Evolutionary conservation across 2,113 vertebrate species (phyloP), one percentile per base, ranked within the genome.

Genomic region (Istiophorus platypterus): DNA sequence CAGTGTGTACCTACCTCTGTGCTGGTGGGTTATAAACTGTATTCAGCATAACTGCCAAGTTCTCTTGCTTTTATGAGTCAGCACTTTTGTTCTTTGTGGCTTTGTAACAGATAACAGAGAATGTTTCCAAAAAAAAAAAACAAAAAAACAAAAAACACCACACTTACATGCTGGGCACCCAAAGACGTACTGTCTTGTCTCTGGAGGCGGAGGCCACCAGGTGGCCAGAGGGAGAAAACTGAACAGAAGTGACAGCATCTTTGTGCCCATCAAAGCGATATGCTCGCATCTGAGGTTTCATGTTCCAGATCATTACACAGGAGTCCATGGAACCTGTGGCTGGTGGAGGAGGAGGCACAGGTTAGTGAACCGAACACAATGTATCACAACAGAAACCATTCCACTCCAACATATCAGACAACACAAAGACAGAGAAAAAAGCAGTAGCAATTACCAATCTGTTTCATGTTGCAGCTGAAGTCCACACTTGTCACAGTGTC

Each of bases 221-320:
- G 76, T 99, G 97, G 52, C 98, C 98, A 0, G 97, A 99, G 3
- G 98, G 97, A 34, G 98, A 99, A 92, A 99, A 99, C 63, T 98
- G 96, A n/a, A 99, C 96, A 2, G 95, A 97, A 61, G 90, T 87
- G 70, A 99, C 93, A 0, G 96, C 96, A 0, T 99, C 98, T 91
- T 97, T 98, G 92, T 99, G 98, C 57, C 98, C 98, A 10, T 95
- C 86, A 11, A 99, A 99, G 67, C 96, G 97, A 93, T 97, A 99
- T 0, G 97, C 96, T 75, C 97, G 96, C 94, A 96, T 96, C 92
- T 98, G 97, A 68, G 97, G 93, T 78, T 96, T 98, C 96, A 97
- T 96, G 80, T 96, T 97, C 98, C 98, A 99, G 76, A 99, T 95
- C 97, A 99, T 99, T 85, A 99, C 88, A 80, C 95, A 97, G 0